Conservation (phyloP, 1,140 invertebrate genomes). For the Drosophila truncata region DNA sequence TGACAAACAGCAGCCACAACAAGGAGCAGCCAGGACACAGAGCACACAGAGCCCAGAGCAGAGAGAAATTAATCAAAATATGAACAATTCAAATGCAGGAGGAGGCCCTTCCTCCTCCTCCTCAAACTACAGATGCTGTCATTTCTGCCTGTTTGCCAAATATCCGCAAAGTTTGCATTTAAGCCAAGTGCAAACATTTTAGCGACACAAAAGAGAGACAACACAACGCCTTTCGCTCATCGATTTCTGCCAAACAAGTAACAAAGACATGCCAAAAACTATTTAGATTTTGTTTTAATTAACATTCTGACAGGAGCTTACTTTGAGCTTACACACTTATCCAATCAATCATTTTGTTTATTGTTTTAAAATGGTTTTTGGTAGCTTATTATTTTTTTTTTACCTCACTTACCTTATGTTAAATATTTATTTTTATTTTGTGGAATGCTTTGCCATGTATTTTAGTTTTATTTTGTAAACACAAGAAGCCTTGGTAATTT, state of each 20-base stretch:
- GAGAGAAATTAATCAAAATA: slow-evolving; percentile 39
- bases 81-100: slow-evolving; percentile 16
- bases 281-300: slow-evolving; percentile 16
- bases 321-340: not conserved
- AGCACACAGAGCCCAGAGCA: not conserved
- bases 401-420: not conserved
- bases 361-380: not conserved
- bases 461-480: not conserved
- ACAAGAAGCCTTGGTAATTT: too few relatives aligned
- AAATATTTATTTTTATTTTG: not conserved
- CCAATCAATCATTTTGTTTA: slow-evolving; percentile 3
- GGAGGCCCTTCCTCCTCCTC: not conserved
- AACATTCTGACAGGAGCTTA: slow-evolving; percentile 1
- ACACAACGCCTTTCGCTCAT: slow-evolving; percentile 5
- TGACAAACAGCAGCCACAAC: slow-evolving; percentile 47
- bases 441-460: not conserved
- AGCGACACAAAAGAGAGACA: slow-evolving; percentile 2
- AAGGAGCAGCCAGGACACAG: slow-evolving; percentile 6
- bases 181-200: slow-evolving; percentile 46
- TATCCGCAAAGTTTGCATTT: slow-evolving; percentile 32
- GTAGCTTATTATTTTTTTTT: too few relatives aligned
- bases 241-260: slow-evolving; percentile 9
- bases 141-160: slow-evolving; percentile 30
- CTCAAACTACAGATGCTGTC: slow-evolving; percentile 16
- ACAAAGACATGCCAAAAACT: slow-evolving; percentile 5